Conservation (phyloP, 1,140 invertebrate genomes). For the Achroia grisella region DNA sequence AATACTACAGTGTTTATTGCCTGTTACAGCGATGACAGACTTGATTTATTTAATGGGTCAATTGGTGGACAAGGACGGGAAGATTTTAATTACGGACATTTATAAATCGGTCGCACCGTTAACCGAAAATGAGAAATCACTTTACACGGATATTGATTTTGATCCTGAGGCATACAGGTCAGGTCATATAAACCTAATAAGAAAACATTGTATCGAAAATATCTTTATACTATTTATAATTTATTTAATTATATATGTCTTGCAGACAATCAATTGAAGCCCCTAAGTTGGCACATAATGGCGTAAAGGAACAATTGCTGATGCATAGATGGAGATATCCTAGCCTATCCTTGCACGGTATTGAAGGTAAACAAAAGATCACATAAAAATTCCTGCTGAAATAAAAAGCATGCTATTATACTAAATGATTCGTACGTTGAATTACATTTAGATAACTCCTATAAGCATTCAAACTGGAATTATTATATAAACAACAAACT, state of each 20-base stretch:
- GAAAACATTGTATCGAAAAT: too few relatives aligned
- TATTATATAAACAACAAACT: too few relatives aligned
- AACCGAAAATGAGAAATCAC: conserved; percentile 82
- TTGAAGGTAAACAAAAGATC: conserved; percentile 76
- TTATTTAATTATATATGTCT: background rate
- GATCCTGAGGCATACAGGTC: conserved; percentile 85
- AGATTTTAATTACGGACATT: conserved; percentile 87
- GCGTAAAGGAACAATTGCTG: conserved; percentile 84
- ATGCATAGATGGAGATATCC: conserved; percentile 96
- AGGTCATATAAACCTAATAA: too few relatives aligned
- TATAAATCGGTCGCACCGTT: conserved; percentile 85
- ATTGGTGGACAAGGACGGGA: conserved; percentile 89
- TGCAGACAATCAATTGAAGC: conserved; percentile 80
- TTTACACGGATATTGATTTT: conserved; percentile 94
- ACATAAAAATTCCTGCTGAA: too few relatives aligned
- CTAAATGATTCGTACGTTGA: too few relatives aligned
- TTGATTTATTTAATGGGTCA: conserved; percentile 88
- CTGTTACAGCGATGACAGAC: conserved; percentile 85
- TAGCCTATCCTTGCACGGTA: conserved; percentile 93
- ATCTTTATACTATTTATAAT: too few relatives aligned
- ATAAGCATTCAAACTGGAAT: too few relatives aligned
- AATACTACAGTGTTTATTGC: too few relatives aligned
- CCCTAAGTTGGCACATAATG: conserved; percentile 81
- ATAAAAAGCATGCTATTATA: too few relatives aligned
- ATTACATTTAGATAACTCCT: too few relatives aligned